Percentiles rank a stretch among this genome's conserved stretches.
Conservation (phyloP, 2,888 invertebrate genomes). For the Gasteruption jaculator region DNA sequence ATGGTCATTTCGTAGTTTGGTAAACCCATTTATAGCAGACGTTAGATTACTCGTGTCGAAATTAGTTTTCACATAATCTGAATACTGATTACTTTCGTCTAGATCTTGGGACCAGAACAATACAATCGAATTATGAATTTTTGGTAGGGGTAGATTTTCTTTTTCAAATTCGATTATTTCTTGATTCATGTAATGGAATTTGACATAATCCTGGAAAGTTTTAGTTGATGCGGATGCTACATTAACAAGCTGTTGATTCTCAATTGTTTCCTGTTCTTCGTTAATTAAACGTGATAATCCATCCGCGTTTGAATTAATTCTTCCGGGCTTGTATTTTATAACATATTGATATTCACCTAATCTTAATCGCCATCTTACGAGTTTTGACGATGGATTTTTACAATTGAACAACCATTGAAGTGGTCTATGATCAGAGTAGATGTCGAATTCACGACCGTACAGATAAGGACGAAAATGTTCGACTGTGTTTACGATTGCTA, state of each 20-base stretch:
- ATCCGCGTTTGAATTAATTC: slow-evolving; percentile 34
- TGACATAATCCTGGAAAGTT: slow-evolving; percentile 16
- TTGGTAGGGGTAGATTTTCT: slow-evolving; percentile 8
- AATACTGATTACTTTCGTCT: slow-evolving; percentile 17
- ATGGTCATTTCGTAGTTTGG: slow-evolving; percentile 15
- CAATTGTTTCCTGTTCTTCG: slow-evolving; percentile 37
- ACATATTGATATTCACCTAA: slow-evolving; percentile 38
- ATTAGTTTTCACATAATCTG: slow-evolving; percentile 9
- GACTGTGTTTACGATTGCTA: too few species aligned
- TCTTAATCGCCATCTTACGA: slow-evolving; percentile 34
- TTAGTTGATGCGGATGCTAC: not conserved
- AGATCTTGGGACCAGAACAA: slow-evolving; percentile 21
- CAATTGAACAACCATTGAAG: slow-evolving; percentile 33
- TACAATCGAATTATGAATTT: slow-evolving; percentile 16
- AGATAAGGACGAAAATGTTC: slow-evolving; percentile 36
- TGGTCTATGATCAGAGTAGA: slow-evolving; percentile 33
- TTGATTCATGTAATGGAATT: slow-evolving; percentile 14
- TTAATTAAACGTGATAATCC: too few species aligned
- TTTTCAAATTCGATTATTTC: slow-evolving; percentile 12
- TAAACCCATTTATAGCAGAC: slow-evolving; percentile 12
- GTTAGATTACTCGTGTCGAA: slow-evolving; percentile 12
- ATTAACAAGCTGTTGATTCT: slow-evolving; percentile 26
- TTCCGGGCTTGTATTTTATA: slow-evolving; percentile 35
- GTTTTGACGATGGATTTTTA: slow-evolving; percentile 31
- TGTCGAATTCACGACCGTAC: slow-evolving; percentile 34